Evolutionary conservation across 1,140 invertebrate species (phyloP).

Genomic region (Pogonus chalceus): DNA sequence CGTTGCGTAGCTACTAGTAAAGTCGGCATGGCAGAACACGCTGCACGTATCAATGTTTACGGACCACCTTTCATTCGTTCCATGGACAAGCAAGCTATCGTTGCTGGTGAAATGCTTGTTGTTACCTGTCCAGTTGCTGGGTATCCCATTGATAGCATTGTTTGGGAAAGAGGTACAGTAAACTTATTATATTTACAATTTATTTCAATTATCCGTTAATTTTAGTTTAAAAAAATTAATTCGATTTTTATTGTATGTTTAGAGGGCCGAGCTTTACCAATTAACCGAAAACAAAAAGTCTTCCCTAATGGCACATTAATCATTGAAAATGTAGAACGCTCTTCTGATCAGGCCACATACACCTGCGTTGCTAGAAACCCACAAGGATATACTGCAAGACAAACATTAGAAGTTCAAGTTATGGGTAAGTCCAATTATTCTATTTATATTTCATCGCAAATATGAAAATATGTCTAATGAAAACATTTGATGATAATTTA

Average conservation of each 20-base stretch:
- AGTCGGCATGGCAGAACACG: slow-evolving; percentile 78
- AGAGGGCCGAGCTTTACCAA: slow-evolving; percentile 68
- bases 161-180: slow-evolving; percentile 76
- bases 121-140: slow-evolving; percentile 90
- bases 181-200: slow-evolving; percentile 12
- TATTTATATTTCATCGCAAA: no score
- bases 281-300: slow-evolving; percentile 90
- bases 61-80: slow-evolving; percentile 80
- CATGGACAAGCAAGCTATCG: slow-evolving; percentile 91
- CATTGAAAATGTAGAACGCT: slow-evolving; percentile 85
- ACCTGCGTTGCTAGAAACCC: slow-evolving; percentile 86
- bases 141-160: slow-evolving; percentile 85
- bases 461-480: no score
- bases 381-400: slow-evolving; percentile 77
- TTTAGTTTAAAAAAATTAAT: neutral
- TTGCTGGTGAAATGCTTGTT: slow-evolving; percentile 79
- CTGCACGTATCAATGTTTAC: slow-evolving; percentile 83
- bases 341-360: slow-evolving; percentile 87
- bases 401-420: slow-evolving; percentile 84
- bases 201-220: neutral
- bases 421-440: slow-evolving; percentile 97
- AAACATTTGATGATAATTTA: no score
- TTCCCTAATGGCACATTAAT: slow-evolving; percentile 89
- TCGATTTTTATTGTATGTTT: slow-evolving; percentile 17
- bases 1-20: slow-evolving; percentile 86